These are phyloP conservation scores for Stichopus horrens DNA, from an alignment of 53 echinoderm and acorn worm genomes.

Conservation along the genomic window DNA sequence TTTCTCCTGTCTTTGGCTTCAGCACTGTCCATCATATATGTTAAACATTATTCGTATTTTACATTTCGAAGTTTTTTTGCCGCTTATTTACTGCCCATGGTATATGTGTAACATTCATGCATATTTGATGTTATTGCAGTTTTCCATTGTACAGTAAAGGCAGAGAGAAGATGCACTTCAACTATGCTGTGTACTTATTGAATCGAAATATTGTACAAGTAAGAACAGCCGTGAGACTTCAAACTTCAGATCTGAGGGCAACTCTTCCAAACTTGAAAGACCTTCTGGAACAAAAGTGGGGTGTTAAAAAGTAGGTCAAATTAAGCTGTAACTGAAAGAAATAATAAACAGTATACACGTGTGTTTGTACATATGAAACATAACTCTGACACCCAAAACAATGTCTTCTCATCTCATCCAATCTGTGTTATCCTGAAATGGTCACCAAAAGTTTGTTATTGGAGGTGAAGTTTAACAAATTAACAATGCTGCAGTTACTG, in stretches of 20 bases:
- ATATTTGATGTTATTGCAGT: conserved; percentile 48
- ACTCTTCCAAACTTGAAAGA: conserved; percentile 90
- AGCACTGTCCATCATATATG: no score
- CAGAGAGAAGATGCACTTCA: conserved; percentile 92
- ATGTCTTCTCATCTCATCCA: no score
- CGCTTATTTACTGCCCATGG: not conserved
- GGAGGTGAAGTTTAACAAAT: no score
- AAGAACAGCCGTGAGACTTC: conserved; percentile 67
- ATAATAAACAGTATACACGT: no score
- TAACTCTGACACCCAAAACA: no score
- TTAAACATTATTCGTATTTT: not conserved
- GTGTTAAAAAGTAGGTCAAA: conserved; percentile 63
- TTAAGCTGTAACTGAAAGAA: not conserved
- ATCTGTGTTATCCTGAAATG: no score
- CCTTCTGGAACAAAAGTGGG: conserved; percentile 88
- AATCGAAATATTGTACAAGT: conserved; percentile 93
- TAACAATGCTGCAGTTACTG: no score
- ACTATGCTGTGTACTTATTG: conserved; percentile 92
- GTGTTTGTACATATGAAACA: no score
- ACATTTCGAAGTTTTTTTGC: not conserved
- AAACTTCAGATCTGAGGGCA: conserved; percentile 73
- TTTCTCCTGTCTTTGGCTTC: no score
- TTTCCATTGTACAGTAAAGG: conserved; percentile 90
- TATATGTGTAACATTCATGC: not conserved
- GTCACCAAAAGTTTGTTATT: no score